phyloP scores from a whole-genome alignment of 2,113 vertebrate genomes.

The Anser brachyrhynchus region DNA sequence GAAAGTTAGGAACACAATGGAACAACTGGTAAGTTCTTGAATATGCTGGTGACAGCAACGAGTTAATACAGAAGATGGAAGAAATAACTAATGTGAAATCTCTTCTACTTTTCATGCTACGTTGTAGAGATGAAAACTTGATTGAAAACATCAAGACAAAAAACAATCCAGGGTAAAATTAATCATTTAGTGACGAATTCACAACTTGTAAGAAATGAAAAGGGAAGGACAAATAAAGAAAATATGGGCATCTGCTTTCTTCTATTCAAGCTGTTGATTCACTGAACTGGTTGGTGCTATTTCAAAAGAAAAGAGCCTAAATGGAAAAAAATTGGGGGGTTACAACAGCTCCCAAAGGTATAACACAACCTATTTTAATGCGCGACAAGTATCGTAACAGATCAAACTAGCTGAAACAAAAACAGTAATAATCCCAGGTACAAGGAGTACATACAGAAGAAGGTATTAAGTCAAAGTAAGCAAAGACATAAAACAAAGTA shows the following conservation, averaged over 20 bases:
- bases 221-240: not conserved
- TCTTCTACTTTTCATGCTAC: not conserved
- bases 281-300: not conserved
- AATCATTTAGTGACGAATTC: not conserved
- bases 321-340: not conserved
- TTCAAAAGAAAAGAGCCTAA: not conserved
- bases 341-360: not conserved
- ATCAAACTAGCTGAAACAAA: not conserved
- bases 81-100: not conserved
- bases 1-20: not conserved
- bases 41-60: not conserved
- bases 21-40: not conserved
- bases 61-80: not conserved
- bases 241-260: not conserved
- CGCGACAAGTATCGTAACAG: not conserved
- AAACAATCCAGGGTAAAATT: not conserved
- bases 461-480: not conserved
- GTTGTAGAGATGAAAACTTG: not conserved
- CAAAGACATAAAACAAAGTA: not conserved
- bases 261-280: not conserved
- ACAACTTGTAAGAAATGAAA: not conserved
- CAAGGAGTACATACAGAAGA: not conserved
- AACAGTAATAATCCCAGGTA: not conserved
- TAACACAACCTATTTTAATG: not conserved
- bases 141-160: not conserved